Base-by-base conservation (phyloP, 1,140 invertebrate species). In the Drosophila arizonae region DNA sequence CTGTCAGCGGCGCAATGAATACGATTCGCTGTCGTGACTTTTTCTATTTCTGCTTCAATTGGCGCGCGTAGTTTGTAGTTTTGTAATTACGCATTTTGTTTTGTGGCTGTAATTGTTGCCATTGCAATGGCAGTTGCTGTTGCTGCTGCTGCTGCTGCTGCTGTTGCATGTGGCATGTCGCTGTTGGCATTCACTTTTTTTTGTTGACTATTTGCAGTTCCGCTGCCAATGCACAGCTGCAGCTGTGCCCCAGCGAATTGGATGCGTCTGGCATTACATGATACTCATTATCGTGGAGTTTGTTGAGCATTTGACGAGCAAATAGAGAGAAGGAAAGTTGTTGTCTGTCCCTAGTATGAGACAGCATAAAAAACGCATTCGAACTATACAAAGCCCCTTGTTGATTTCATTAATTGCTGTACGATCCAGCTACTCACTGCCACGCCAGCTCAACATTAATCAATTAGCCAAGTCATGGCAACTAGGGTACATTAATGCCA, bases 361-460 rank as follows among this genome's bases (percentile, higher is more conserved):
- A 76, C 68, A 70, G 82, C 81, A 87, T 1, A 81, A 79, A 81
- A 76, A 76, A 67, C 21, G 30, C 33, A 72, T 64, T 55, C 1
- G 58, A 46, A 67, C 30, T 28, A 57, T 43, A 56, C 67, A 45
- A 62, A 79, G 56, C 54, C 72, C 72, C 67, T 80, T 51, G 81
- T 84, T 70, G 72, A 48, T 77, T 74, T 77, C 64, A 79, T 85
- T 85, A 81, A 87, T 87, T 85, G 82, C 64, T 87, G 61, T 85
- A 77, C 81, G 81, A 86, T 71, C 65, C 61, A 77, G 72, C 84
- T 81, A 72, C 64, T 68, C 69, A 41, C 54, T 72, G 21, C 51
- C 75, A 87, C 78, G 78, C 55, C 66, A 85, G 81, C 72, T 80
- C 46, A 69, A 50, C 77, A 81, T 86, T 86, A 86, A 65, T 51